Evolutionary conservation across 2,113 vertebrate species (phyloP), one percentile per base, ranked within the genome.

Genomic region (Paradoxurus hermaphroditus): DNA sequence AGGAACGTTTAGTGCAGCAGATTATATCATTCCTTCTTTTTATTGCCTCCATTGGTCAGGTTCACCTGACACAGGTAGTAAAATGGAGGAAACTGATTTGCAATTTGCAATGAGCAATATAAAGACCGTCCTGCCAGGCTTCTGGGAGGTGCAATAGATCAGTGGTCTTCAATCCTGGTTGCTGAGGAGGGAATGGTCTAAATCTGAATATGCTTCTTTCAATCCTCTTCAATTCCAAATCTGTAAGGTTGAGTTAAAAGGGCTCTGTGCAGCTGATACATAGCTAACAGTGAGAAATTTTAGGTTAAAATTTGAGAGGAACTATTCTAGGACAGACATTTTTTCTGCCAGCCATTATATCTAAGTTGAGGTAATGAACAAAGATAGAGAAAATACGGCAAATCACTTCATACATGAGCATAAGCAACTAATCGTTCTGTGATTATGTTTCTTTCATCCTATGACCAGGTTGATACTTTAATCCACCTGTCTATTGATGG

Each of bases 401-500:
- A 96, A 65, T 86, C n/a, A 25, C 19, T 87, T 53, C 49, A 7
- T 0, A 0, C 82, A 94, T 93, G 39, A 86, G 8, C 8, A 15
- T 44, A 92, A 89, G 19, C 62, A 72, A 44, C 18, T 49, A 8
- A 31, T 31, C 56, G n/a, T 39, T 70, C 91, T 27, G 5, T 23
- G 41, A 39, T 95, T 7, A 7, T 75, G 59, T 96, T 73, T 65
- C 56, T 81, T 86, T 78, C 25, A 1, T 62, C 51, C 92, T 7
- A 0, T 82, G 93, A 73, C 1, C 1, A 72, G 75, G 72, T 59
- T 8, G 29, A 67, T 14, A 25, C 87, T 98, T 97, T 90, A 36
- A 77, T 96, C 97, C 91, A 62, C 94, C 82, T 75, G 41, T 93
- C 82, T 97, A 19, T 97, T 86, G 73, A 68, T 94, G 86, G 94